Base-by-base conservation (phyloP, 2,888 invertebrate genomes). In the Anthrax anthrax region DNA sequence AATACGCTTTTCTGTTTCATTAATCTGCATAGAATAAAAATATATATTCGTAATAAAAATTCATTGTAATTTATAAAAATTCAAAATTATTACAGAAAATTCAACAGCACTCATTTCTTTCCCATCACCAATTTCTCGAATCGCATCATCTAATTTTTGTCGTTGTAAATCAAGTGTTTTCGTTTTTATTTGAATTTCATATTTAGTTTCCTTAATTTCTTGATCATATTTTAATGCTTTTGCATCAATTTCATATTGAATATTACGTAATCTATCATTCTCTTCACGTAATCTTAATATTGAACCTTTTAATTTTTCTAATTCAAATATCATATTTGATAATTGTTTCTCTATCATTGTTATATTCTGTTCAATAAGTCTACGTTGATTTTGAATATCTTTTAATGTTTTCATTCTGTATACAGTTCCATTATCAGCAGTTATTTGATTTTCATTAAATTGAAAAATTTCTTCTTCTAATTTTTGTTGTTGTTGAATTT, bases 401-500 rank as follows among this genome's bases (percentile, higher is more conserved):
- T 64, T 60, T 5, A 75, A 55, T 8, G 70, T 52, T 57, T 72
- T 73, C 18, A 64, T 48, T 9, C 67, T 59, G 50, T 63, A 65
- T 60, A 77, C 65, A 5, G 79, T 75, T 0, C 80, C 77, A 57
- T 84, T 84, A 55, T 83, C 80, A 39, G 78, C 77, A 6, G 79
- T 72, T 6, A 81, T 61, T 57, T 81, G 78, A 13, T 81, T 79
- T 56, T 84, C 81, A 1, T 85, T 66, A 48, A 76, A 72, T 18
- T 64, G 60, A 8, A 84, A 58, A 29, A 84, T 77, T 39, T 74
- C 67, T 48, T 81, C 78, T 60, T 88, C 86, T 41, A 81, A 52
- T 37, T 70, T 67, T 14, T 70, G 57, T 59, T 81, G 84, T 41
- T 70, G 66, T n/a, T 63, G 65, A 1, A 57, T 54, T 42, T 75